phyloP scores from a whole-genome alignment of 2,797 vertebrate genomes.

The Danio kyathit region DNA sequence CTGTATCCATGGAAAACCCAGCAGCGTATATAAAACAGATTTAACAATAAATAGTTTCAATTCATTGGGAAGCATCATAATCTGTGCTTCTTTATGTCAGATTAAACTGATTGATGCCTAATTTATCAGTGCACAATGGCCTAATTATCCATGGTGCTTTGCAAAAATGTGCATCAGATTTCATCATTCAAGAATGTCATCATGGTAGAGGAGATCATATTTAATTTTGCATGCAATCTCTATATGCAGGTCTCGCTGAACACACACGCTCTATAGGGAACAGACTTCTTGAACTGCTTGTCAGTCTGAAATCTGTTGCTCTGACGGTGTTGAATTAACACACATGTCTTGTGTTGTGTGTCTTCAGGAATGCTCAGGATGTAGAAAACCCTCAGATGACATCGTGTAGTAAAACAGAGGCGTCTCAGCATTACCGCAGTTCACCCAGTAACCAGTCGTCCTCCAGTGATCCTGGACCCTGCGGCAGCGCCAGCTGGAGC shows the following conservation, averaged over 20 bases:
- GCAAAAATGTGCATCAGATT: neutral
- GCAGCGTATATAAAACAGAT: neutral
- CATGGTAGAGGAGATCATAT: neutral
- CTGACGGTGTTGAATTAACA: neutral
- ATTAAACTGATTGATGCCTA: neutral
- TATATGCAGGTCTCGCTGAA: neutral
- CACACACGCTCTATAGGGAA: neutral
- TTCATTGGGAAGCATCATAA: neutral
- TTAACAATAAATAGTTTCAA: neutral
- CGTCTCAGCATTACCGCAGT: constrained; percentile 85
- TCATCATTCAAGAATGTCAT: neutral
- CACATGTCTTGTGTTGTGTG: neutral
- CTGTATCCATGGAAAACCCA: neutral
- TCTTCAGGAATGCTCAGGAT: constrained; percentile 67
- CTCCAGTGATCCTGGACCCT: constrained; percentile 94
- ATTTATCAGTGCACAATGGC: neutral
- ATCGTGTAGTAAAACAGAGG: constrained; percentile 76
- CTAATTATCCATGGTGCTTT: neutral
- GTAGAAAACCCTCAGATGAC: constrained; percentile 72
- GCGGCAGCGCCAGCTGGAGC: constrained; percentile 90
- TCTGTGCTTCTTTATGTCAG: neutral
- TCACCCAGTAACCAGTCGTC: constrained; percentile 98
- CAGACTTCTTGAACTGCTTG: neutral
- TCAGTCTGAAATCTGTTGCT: neutral
- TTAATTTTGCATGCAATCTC: neutral